Conservation (phyloP, 2,113 vertebrate species). For the Istiophorus platypterus region DNA sequence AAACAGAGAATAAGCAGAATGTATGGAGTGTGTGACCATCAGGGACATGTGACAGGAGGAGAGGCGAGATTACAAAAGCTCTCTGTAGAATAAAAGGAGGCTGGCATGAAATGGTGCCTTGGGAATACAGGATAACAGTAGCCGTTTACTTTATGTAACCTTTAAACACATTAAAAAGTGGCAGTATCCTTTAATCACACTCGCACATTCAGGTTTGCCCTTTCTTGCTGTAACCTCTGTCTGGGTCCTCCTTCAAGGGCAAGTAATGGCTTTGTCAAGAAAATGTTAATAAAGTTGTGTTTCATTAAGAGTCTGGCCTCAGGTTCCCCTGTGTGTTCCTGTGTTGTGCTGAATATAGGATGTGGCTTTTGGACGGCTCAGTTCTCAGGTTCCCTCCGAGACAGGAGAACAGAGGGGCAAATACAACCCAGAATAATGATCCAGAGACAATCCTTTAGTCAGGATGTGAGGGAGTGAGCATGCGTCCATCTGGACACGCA, state of each 20-base stretch:
- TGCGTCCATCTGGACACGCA: not conserved
- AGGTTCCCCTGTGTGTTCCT: slow-evolving; percentile 26
- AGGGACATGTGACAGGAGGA: not conserved
- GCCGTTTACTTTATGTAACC: slow-evolving; percentile 56
- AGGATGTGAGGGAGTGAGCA: slow-evolving; percentile 17
- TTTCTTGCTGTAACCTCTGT: slow-evolving; percentile 46
- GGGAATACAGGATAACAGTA: slow-evolving; percentile 17
- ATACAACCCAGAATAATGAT: slow-evolving; percentile 38
- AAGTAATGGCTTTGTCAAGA: slow-evolving; percentile 46
- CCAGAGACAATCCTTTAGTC: slow-evolving; percentile 15
- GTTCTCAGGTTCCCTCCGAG: slow-evolving; percentile 18
- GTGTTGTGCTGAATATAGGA: slow-evolving; percentile 20
- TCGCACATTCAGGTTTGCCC: slow-evolving; percentile 34
- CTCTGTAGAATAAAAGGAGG: slow-evolving; percentile 16
- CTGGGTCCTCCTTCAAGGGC: slow-evolving; percentile 35
- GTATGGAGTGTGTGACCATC: not conserved
- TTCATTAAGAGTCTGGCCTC: slow-evolving; percentile 11
- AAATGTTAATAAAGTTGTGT: slow-evolving; percentile 57
- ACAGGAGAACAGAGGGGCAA: slow-evolving; percentile 18
- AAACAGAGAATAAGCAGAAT: not conserved
- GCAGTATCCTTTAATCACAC: slow-evolving; percentile 45
- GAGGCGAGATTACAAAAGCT: not conserved
- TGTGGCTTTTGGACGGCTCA: not conserved
- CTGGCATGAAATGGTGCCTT: not conserved
- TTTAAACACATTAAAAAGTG: slow-evolving; percentile 41